These are phyloP conservation scores for Orthosia gracilis DNA, from an alignment of 2,888 invertebrate species.

Conservation along the genomic window DNA sequence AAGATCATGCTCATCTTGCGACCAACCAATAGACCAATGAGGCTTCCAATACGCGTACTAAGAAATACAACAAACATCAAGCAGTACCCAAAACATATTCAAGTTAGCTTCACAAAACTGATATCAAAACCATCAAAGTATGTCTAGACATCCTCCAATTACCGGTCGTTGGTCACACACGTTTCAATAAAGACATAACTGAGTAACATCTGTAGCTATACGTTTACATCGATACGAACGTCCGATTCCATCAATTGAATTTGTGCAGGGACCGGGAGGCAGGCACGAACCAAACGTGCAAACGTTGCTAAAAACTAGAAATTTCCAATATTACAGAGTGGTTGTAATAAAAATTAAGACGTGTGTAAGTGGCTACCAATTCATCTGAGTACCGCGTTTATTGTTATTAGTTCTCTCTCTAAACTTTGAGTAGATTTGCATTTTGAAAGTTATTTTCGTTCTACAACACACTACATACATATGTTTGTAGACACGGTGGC, in stretches of 20 bases:
- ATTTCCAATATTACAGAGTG: background rate
- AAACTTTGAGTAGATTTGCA: constrained; percentile 2
- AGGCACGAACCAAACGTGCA: background rate
- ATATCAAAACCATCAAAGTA: constrained; percentile 9
- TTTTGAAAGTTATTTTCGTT: background rate
- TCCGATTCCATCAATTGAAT: constrained; percentile 39
- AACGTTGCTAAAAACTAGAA: background rate
- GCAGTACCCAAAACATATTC: background rate
- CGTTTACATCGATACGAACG: background rate
- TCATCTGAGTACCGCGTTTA: constrained; percentile 2
- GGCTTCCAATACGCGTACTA: background rate
- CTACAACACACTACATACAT: background rate
- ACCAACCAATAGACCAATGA: background rate
- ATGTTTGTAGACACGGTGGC: too few species aligned
- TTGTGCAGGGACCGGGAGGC: constrained; percentile 16
- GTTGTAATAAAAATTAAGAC: constrained; percentile 5
- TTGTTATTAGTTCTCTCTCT: constrained; percentile 20
- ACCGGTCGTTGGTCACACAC: constrained; percentile 20
- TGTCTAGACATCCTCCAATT: constrained; percentile 33
- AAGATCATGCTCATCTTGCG: background rate
- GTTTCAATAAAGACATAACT: constrained; percentile 19
- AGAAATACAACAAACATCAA: background rate
- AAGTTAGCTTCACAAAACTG: background rate
- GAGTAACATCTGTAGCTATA: constrained; percentile 6
- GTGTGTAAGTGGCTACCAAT: constrained; percentile 1